These are phyloP conservation scores for Rhagium mordax DNA, from an alignment of 2,888 invertebrate genomes.

Conservation along the genomic window DNA sequence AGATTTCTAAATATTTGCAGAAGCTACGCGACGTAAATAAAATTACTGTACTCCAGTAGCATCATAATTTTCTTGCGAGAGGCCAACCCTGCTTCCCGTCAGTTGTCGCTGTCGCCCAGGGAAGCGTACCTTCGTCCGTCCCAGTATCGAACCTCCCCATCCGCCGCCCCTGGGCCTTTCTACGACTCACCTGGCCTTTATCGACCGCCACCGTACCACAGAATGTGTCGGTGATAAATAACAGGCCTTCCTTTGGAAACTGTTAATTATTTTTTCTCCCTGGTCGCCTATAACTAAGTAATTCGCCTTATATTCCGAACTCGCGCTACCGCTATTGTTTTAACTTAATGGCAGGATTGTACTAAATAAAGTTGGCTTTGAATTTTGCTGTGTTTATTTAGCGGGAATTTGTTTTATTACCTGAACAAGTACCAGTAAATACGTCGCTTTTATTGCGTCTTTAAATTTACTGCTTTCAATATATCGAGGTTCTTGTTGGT, in stretches of 20 bases:
- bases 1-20: no score
- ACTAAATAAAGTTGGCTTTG: slow-evolving; percentile 13
- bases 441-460: slow-evolving; percentile 23
- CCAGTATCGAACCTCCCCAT: slow-evolving; percentile 44
- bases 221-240: slow-evolving; percentile 61
- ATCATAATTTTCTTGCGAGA: not conserved
- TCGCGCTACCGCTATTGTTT: slow-evolving; percentile 16
- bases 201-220: slow-evolving; percentile 58
- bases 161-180: slow-evolving; percentile 54
- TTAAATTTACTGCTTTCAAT: slow-evolving; percentile 32
- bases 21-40: no score
- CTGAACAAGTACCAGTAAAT: slow-evolving; percentile 28
- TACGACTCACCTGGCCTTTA: slow-evolving; percentile 64
- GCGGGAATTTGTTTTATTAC: slow-evolving; percentile 27
- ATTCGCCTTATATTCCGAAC: slow-evolving; percentile 41
- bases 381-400: slow-evolving; percentile 21
- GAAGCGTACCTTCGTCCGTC: slow-evolving; percentile 39
- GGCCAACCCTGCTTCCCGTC: slow-evolving; percentile 12
- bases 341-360: slow-evolving; percentile 14
- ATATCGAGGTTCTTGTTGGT: slow-evolving; percentile 29
- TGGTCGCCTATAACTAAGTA: slow-evolving; percentile 59
- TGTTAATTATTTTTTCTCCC: slow-evolving; percentile 62
- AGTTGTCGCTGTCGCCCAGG: slow-evolving; percentile 13
- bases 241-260: slow-evolving; percentile 60
- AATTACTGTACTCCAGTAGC: no score